Base-by-base conservation (phyloP, 2,113 vertebrate species). In the Protomyctophum bolini region DNA sequence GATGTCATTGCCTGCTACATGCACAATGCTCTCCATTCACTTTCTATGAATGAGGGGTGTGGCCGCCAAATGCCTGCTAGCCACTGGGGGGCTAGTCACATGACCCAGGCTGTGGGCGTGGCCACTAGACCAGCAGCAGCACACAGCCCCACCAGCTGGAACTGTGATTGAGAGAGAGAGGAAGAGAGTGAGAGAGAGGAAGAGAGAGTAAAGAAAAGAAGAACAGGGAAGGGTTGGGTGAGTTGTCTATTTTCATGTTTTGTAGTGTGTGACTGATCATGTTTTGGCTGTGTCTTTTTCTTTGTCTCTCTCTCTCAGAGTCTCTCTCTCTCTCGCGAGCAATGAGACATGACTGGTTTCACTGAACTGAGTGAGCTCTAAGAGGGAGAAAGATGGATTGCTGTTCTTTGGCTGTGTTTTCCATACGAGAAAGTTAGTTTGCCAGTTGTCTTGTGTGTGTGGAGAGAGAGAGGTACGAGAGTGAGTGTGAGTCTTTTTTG, bases 41-140 rank as follows among this genome's bases (percentile, higher is more conserved):
- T 83, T 80, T 81, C 80, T 87, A 58, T 89, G 90, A 92, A 91
- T 89, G 86, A 89, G 90, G 90, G 88, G 86, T 83, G 92, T 90
- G 87, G 73, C 84, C 56, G 63, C 47, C 1, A 1, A 81, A 67
- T 84, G 77, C 81, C 80, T 89, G 74, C 77, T 65, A 77, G 85
- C 85, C 88, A 70, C 83, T 77, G 84, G 81, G 85, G 80, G 64
- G 82, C 33, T 4, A 15, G 79, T 93, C 93, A 94, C 70, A 58
- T 93, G 92, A 91, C 85, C 33, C 0, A 0, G 14, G 9, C 6
- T 29, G 86, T 75, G 90, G 92, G 93, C 58, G 89, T 86, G 90
- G 88, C 73, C 81, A 52, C 54, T 41, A 41, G 3, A 41, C 33
- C 33, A 15, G 15, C 50, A 67, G 88, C 76, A 79, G 75, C 77